phyloP scores from a whole-genome alignment of 2,888 invertebrate genomes.

The Timema podura region DNA sequence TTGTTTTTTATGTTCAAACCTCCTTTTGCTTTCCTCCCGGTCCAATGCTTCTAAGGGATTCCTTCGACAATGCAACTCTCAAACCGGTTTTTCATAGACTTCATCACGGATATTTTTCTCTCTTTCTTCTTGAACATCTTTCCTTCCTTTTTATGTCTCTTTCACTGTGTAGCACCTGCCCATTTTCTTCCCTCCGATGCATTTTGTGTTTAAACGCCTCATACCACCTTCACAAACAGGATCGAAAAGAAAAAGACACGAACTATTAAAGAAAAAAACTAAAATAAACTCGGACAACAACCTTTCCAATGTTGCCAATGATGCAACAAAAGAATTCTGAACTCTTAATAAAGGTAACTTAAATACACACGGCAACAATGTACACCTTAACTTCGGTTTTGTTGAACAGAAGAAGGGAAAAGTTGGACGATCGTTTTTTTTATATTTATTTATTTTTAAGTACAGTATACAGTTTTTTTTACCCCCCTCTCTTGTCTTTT shows the following conservation, averaged over 20 bases:
- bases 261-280: not conserved
- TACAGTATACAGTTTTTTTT: not conserved
- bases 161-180: not conserved
- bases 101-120: not conserved
- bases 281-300: constrained; percentile 16
- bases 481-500: not conserved
- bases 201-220: constrained; percentile 12
- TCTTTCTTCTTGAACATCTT: not conserved
- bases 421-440: constrained; percentile 1
- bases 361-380: constrained; percentile 15
- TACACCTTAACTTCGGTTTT: not conserved
- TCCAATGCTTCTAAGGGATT: not conserved
- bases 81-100: constrained; percentile 7
- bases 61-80: not conserved
- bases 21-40: not conserved
- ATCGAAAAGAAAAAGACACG: not conserved
- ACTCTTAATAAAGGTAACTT: constrained; percentile 10
- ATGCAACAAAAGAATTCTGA: constrained; percentile 13
- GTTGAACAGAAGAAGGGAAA: not conserved
- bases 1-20: not conserved
- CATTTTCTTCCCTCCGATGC: not conserved
- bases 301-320: constrained; percentile 14
- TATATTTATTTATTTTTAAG: not conserved
- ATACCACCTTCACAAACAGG: constrained; percentile 7
- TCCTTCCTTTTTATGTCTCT: not conserved